Evolutionary conservation across 2,797 vertebrate species (phyloP).

Genomic region (Typhlichthys subterraneus): DNA sequence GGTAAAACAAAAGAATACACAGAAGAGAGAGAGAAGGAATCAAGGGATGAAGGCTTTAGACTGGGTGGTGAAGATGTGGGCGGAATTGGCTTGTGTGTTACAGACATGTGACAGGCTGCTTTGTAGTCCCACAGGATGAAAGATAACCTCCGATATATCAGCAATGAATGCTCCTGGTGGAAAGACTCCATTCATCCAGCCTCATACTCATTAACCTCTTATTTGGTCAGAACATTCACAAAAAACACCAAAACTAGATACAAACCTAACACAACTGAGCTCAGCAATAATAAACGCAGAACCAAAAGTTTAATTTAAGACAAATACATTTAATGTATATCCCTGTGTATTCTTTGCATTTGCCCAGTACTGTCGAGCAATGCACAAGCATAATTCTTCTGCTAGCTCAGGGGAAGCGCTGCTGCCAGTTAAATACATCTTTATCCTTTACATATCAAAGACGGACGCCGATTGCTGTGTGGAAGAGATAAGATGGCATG

Average conservation of each 20-base stretch:
- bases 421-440: neutral
- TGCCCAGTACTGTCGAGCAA: slow-evolving; percentile 26
- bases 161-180: slow-evolving; percentile 17
- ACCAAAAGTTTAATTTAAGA: slow-evolving; percentile 21
- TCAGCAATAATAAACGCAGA: slow-evolving; percentile 22
- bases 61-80: neutral
- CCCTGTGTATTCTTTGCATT: slow-evolving; percentile 9
- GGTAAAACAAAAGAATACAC: slow-evolving; percentile 28
- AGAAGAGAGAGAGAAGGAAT: slow-evolving; percentile 5
- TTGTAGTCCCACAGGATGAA: slow-evolving; percentile 46
- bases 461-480: slow-evolving; percentile 6
- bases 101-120: slow-evolving; percentile 35
- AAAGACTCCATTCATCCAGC: slow-evolving; percentile 39
- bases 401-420: slow-evolving; percentile 5
- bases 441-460: slow-evolving; percentile 31
- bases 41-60: slow-evolving; percentile 10
- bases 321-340: slow-evolving; percentile 21
- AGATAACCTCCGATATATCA: slow-evolving; percentile 42
- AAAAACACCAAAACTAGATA: slow-evolving; percentile 35
- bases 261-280: slow-evolving; percentile 26
- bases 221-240: slow-evolving; percentile 36
- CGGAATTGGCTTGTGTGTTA: slow-evolving; percentile 3
- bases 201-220: slow-evolving; percentile 47
- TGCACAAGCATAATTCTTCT: slow-evolving; percentile 8
- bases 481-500: slow-evolving; percentile 23